Conservation (phyloP, 2,888 invertebrate species). For the Drosophila setosimentum region DNA sequence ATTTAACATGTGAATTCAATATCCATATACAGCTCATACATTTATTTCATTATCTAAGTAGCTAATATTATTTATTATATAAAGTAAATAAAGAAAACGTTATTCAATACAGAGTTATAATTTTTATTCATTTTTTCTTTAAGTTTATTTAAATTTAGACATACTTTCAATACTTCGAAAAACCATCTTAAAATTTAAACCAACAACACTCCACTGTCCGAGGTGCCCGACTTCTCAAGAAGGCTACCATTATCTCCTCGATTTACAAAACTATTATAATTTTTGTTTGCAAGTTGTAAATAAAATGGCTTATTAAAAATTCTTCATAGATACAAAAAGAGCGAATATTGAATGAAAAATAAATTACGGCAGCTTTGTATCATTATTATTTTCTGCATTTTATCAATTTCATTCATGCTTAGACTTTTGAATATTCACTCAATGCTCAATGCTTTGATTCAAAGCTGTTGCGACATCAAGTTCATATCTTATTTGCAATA, state of each 20-base stretch:
- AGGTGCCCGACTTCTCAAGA: neutral
- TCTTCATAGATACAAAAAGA: neutral
- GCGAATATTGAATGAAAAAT: neutral
- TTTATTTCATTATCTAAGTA: neutral
- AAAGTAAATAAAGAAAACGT: neutral
- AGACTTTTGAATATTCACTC: neutral
- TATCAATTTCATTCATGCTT: neutral
- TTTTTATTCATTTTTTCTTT: neutral
- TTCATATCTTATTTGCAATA: slow-evolving; percentile 53
- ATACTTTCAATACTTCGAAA: no score
- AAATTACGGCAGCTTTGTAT: neutral
- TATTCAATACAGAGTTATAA: no score
- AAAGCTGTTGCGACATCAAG: slow-evolving; percentile 41
- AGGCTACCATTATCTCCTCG: neutral
- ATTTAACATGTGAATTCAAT: neutral
- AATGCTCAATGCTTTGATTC: slow-evolving; percentile 40
- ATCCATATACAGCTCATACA: neutral
- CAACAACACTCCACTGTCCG: neutral
- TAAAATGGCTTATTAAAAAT: neutral
- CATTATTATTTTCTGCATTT: neutral
- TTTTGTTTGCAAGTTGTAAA: neutral
- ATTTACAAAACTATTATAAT: neutral
- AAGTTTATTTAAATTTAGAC: neutral
- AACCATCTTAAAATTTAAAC: neutral
- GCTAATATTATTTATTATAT: neutral